These are phyloP conservation scores for Mormyrus iriodes DNA, from an alignment of 2,113 vertebrate species.

Conservation along the genomic window DNA sequence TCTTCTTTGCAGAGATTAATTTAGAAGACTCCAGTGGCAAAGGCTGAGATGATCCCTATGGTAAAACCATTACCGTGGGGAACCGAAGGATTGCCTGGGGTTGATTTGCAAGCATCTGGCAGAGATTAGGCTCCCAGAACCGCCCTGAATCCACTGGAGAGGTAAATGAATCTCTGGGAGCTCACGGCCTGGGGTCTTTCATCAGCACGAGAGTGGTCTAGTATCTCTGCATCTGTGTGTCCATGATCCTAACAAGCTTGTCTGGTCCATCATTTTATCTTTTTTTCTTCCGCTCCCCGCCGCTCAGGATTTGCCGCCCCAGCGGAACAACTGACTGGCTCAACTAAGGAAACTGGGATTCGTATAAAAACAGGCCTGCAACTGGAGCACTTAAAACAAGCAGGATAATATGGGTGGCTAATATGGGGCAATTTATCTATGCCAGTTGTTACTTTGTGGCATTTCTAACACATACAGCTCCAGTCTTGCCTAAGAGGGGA, in stretches of 20 bases:
- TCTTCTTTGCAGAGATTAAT: not conserved
- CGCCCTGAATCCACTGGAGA: conserved; percentile 46
- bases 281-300: not conserved
- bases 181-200: conserved; percentile 41
- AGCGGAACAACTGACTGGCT: not conserved
- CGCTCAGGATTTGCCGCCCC: not conserved
- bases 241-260: not conserved
- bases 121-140: conserved; percentile 45
- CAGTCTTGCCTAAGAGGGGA: not conserved
- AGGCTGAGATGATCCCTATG: not conserved
- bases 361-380: not conserved
- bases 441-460: not conserved
- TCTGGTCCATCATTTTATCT: not conserved
- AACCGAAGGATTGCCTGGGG: not conserved
- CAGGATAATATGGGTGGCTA: no score
- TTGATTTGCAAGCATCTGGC: conserved; percentile 52
- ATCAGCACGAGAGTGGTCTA: conserved; percentile 17
- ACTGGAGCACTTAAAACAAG: no score
- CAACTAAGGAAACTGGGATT: not conserved
- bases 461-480: not conserved
- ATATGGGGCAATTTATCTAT: not conserved
- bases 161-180: conserved; percentile 41
- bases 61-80: conserved; percentile 14
- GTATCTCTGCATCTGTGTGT: conserved; percentile 28
- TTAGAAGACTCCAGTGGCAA: not conserved